Evolutionary conservation across 2,888 invertebrate species (phyloP).

Genomic region (Slavum lentiscoides): DNA sequence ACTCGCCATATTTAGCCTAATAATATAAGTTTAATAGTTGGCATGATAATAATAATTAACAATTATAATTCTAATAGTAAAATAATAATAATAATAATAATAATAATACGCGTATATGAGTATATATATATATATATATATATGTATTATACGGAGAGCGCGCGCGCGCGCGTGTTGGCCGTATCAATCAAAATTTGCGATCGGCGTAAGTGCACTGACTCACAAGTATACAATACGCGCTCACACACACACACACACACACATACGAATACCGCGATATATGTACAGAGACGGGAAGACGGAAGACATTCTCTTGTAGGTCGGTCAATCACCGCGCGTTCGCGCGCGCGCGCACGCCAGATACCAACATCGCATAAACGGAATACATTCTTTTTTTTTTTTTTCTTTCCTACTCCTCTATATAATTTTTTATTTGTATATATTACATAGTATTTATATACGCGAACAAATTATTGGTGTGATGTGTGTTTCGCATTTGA

Average conservation of each 20-base stretch:
- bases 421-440: neutral
- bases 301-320: slow-evolving; percentile 54
- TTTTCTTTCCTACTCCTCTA: neutral
- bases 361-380: slow-evolving; percentile 38
- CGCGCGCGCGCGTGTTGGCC: neutral
- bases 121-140: too few species aligned
- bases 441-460: neutral
- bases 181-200: slow-evolving; percentile 46
- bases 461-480: slow-evolving; percentile 19
- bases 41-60: too few species aligned
- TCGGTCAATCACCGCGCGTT: slow-evolving; percentile 49
- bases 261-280: slow-evolving; percentile 19
- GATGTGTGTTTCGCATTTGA: neutral
- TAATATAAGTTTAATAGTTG: too few species aligned
- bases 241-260: neutral
- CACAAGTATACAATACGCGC: slow-evolving; percentile 3
- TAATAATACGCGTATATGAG: too few species aligned
- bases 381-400: slow-evolving; percentile 1
- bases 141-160: too few species aligned
- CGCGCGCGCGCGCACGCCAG: neutral
- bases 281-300: slow-evolving; percentile 36
- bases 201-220: slow-evolving; percentile 40
- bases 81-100: too few species aligned
- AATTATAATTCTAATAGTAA: too few species aligned
- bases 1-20: too few species aligned